These are phyloP conservation scores for Cyrtodaria siliqua DNA, from an alignment of 2,888 invertebrate species.

Conservation along the genomic window DNA sequence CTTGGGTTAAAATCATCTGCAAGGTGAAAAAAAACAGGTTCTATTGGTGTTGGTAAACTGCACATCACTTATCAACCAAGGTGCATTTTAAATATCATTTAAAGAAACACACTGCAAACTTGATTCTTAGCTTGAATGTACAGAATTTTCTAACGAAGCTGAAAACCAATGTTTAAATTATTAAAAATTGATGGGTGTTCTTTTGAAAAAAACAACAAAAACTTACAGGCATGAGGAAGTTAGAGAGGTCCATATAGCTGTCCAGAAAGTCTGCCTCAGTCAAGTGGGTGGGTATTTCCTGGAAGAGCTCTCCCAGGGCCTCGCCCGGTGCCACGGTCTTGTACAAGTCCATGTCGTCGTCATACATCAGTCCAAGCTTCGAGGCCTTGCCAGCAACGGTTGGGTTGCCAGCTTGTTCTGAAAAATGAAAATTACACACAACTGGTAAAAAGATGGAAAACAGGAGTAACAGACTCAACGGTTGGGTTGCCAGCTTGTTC, in stretches of 20 bases:
- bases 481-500: constrained; percentile 57
- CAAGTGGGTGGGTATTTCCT: constrained; percentile 42
- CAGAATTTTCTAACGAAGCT: too few species aligned
- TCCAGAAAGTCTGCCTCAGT: constrained; percentile 68
- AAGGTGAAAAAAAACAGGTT: too few species aligned
- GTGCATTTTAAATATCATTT: too few species aligned
- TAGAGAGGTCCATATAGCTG: constrained; percentile 78
- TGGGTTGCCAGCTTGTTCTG: constrained; percentile 59
- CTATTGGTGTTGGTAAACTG: too few species aligned
- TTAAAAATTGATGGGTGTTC: too few species aligned
- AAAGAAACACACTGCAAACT: too few species aligned
- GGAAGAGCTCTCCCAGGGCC: constrained; percentile 50
- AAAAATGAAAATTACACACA: constrained; percentile 31
- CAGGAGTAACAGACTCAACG: too few species aligned
- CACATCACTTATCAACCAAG: too few species aligned
- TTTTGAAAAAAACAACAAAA: too few species aligned
- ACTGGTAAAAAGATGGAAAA: neutral
- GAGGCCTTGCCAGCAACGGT: constrained; percentile 61
- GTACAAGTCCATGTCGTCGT: constrained; percentile 58
- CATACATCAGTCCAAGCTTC: constrained; percentile 32
- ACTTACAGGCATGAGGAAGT: constrained; percentile 70
- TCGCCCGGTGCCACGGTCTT: constrained; percentile 40
- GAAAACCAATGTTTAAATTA: too few species aligned
- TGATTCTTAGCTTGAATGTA: too few species aligned
- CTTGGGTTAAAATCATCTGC: too few species aligned